Evolutionary conservation across 2,888 invertebrate species (phyloP).

Genomic region (Alloscopus bannaensis): DNA sequence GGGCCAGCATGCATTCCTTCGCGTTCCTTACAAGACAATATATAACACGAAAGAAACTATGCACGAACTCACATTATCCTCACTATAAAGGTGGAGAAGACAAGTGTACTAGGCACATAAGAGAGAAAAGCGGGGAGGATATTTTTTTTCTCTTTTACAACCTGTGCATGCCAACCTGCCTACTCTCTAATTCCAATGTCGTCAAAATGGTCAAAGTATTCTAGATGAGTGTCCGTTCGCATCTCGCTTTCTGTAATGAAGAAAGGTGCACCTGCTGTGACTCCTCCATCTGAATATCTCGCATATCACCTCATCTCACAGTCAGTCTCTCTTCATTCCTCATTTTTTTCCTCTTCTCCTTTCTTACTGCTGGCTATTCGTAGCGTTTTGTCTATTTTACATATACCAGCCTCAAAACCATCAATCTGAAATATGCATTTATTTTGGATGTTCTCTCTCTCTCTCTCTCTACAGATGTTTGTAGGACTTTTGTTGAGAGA

Average conservation of each 20-base stretch:
- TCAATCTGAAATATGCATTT: constrained; percentile 37
- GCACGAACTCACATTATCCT: too few species aligned
- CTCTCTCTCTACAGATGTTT: too few species aligned
- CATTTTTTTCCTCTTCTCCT: constrained; percentile 12
- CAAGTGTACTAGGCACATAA: too few species aligned
- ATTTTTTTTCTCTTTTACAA: constrained; percentile 28
- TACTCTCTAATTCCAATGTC: constrained; percentile 59
- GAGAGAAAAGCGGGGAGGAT: constrained; percentile 3
- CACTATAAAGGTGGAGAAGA: constrained; percentile 6
- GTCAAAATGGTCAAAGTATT: constrained; percentile 50
- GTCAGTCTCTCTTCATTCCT: constrained; percentile 27
- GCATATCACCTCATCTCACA: constrained; percentile 31
- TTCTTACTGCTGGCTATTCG: constrained; percentile 49
- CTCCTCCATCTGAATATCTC: constrained; percentile 51
- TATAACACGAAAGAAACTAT: too few species aligned
- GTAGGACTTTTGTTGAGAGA: too few species aligned
- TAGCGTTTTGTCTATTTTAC: neutral
- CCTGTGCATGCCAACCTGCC: constrained; percentile 15
- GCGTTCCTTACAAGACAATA: constrained; percentile 33
- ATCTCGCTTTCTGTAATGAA: constrained; percentile 49
- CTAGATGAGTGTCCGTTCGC: constrained; percentile 37
- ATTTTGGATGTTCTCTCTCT: constrained; percentile 27
- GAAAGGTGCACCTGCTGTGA: constrained; percentile 65
- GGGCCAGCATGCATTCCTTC: constrained; percentile 69
- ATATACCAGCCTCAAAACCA: constrained; percentile 19